Conservation (phyloP, 2,797 vertebrate species). For the Scomberomorus guttatus region DNA sequence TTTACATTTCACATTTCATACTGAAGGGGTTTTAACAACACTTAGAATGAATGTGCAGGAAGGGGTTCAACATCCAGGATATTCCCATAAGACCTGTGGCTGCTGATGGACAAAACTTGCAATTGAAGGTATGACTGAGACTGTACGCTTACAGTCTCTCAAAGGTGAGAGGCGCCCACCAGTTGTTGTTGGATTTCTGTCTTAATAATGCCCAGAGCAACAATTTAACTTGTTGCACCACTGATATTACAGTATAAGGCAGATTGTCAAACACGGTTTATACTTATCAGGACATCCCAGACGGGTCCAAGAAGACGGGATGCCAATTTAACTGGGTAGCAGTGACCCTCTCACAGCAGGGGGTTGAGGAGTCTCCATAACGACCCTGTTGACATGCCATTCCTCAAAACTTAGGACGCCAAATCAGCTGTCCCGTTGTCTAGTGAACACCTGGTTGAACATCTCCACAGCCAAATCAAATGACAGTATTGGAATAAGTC, state of each 20-base stretch:
- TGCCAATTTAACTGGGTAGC: slow-evolving; percentile 18
- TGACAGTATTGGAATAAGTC: neutral
- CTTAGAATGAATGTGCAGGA: neutral
- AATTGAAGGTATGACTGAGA: neutral
- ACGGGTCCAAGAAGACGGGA: neutral
- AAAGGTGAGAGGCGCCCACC: neutral
- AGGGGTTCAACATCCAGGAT: neutral
- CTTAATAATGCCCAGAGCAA: neutral
- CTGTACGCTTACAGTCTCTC: neutral
- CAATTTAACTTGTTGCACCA: slow-evolving; percentile 4
- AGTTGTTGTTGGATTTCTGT: slow-evolving; percentile 11
- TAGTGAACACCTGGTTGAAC: slow-evolving; percentile 21
- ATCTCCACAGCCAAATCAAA: slow-evolving; percentile 13
- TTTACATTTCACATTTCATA: slow-evolving; percentile 46
- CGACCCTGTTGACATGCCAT: slow-evolving; percentile 16
- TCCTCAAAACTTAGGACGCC: slow-evolving; percentile 13
- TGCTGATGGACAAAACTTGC: slow-evolving; percentile 15
- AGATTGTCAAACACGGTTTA: slow-evolving; percentile 20
- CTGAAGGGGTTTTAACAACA: slow-evolving; percentile 24
- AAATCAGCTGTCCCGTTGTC: slow-evolving; percentile 39
- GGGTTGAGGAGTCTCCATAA: slow-evolving; percentile 32
- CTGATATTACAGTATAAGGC: neutral
- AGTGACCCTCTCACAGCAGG: slow-evolving; percentile 30
- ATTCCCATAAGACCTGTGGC: neutral
- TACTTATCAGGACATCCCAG: neutral